Evolutionary conservation across 2,113 vertebrate species (phyloP).

Genomic region (Corythornis cristatus): DNA sequence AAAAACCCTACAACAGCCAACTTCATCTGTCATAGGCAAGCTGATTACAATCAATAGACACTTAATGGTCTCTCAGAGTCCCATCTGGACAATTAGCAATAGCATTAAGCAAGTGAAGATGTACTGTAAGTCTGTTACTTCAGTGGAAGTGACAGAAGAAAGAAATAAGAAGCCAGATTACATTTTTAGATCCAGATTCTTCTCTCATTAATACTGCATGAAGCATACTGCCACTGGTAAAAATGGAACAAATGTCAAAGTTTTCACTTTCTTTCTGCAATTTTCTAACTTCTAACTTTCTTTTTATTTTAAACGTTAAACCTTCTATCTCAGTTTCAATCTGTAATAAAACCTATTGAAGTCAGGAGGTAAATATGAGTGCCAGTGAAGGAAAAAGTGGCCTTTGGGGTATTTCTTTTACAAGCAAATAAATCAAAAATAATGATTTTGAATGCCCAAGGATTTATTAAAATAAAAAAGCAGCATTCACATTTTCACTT

Average conservation of each 20-base stretch:
- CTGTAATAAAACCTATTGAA: background rate
- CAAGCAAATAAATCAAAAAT: background rate
- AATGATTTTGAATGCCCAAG: background rate
- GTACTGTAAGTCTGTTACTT: constrained; percentile 12
- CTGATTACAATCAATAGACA: constrained; percentile 67
- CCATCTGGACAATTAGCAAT: constrained; percentile 61
- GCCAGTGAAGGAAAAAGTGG: background rate
- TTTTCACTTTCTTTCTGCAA: background rate
- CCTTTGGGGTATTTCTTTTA: background rate
- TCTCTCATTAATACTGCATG: constrained; percentile 28
- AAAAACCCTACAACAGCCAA: background rate
- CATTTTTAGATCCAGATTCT: constrained; percentile 29
- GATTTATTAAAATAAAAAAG: background rate
- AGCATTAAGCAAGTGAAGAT: constrained; percentile 48
- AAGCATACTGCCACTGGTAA: background rate
- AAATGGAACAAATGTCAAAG: background rate
- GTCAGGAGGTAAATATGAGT: background rate
- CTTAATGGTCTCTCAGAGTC: constrained; percentile 59
- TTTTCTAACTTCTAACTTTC: background rate
- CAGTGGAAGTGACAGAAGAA: constrained; percentile 58
- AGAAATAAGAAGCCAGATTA: constrained; percentile 50
- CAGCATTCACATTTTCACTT: background rate
- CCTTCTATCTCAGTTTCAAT: background rate
- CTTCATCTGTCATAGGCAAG: constrained; percentile 58
- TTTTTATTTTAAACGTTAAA: background rate